Evolutionary conservation across 2,113 vertebrate species (phyloP), one percentile per base, ranked within the genome.

Genomic region (Pycnonotus jocosus): DNA sequence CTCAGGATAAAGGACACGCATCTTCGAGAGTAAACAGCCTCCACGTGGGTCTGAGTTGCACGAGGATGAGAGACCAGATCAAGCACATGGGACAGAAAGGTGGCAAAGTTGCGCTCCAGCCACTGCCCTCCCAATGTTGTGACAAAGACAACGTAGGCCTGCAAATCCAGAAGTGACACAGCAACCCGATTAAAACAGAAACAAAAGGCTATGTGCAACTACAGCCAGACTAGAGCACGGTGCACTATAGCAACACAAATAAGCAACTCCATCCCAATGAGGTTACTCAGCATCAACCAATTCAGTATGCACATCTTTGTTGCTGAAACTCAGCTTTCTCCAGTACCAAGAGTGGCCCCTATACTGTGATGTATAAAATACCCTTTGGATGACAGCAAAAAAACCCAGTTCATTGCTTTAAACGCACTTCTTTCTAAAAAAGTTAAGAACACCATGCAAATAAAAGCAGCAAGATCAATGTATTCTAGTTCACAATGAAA

Each of bases 101-200:
- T 99, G 51, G 99, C 99, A 72, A 99, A 99, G 97, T 99, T 99
- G 69, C 99, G 98, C 95, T 99, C 99, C 97, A 99, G 89, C 99
- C 99, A 99, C 97, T 99, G 99, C 40, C 99, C 99, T 42, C 99
- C 99, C 78, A 99, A 95, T 1, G 99, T 98, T 13, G 99, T 99
- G 69, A 99, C 99, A 82, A 99, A 99, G 81, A 99, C 99, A 50
- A 99, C 99, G 4, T 99, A 99, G 20, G 99, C 99, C 99, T 99
- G 97, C 33, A 74, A 95, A 88, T n/a, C 79, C 40, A 95, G 47
- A 96, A 95, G 53, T 77, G 38, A 84, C 23, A 83, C 7, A 92
- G 14, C 85, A 65, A 45, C 68, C 65, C 30, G 9, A 38, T 93
- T 81, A 83, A 79, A 77, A 83, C 11, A 66, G 48, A 45, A 88